Evolutionary conservation across 2,888 invertebrate species (phyloP), one percentile per base, ranked within the genome.

Genomic region (Pyrgus malvae): DNA sequence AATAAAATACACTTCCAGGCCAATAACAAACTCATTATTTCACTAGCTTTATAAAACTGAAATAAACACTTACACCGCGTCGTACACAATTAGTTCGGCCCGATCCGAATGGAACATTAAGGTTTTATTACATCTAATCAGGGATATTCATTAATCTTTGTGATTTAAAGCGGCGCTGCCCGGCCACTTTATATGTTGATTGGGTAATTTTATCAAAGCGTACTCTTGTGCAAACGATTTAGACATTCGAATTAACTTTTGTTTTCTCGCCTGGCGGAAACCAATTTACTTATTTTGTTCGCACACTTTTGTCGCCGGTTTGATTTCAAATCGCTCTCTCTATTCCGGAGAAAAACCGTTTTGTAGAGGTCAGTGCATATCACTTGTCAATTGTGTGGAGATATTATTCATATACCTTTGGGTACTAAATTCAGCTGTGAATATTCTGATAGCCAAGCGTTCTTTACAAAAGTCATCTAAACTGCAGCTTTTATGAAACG

Each of bases 111-210:
- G 19, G 49, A 49, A 29, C 54, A 48, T 55, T 48, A 55, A 33
- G 33, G 19, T 48, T 55, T 55, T 55, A 55, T 55, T 55, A 68
- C 73, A 68, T 71, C 71, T 74, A 77, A 77, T 76, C 76, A 74
- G 70, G 69, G 72, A 68, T 75, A 73, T 71, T 76, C 69, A 80
- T 81, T 80, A 77, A 76, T 79, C 78, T 77, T 70, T 64, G 68
- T 70, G 73, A 73, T 77, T 76, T 75, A 74, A 75, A 74, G 70
- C 76, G 79, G 72, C 76, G 78, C 72, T 70, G 72, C 74, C 66
- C 72, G 68, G 71, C 74, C 78, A 78, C 80, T 81, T 82, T 81
- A 74, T 81, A 81, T 83, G 80, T 75, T 83, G 82, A 83, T 83
- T 83, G 72, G 76, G 78, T 77, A 74, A 83, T 83, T 80, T 72